These are phyloP conservation scores for Mastacembelus armatus DNA, from an alignment of 2,797 vertebrate genomes.

Conservation along the genomic window DNA sequence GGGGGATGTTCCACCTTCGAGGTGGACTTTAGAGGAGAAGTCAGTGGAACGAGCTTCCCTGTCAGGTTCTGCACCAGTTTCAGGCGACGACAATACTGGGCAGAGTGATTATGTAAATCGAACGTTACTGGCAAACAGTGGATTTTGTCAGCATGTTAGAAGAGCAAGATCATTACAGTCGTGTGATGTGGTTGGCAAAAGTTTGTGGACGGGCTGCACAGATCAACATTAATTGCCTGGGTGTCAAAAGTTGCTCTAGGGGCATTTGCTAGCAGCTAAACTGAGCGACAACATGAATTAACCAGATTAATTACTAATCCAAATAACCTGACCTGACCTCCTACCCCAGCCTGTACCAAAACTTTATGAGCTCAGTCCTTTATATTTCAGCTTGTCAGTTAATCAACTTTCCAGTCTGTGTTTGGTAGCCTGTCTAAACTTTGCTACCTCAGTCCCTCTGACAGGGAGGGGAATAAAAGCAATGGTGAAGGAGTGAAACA, in stretches of 20 bases:
- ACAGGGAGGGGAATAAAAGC: constrained; percentile 8
- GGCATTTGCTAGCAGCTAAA: constrained; percentile 1
- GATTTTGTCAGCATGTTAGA: constrained; percentile 14
- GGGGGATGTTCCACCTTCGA: constrained; percentile 5
- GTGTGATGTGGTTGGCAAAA: constrained; percentile 13
- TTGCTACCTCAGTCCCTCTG: background rate
- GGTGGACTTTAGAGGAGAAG: no score
- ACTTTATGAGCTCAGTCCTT: no score
- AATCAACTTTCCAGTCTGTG: constrained; percentile 6
- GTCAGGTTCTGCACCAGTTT: constrained; percentile 39
- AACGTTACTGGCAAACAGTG: constrained; percentile 19
- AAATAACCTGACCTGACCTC: constrained; percentile 19
- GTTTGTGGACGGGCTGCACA: constrained; percentile 9
- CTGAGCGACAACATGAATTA: constrained; percentile 31
- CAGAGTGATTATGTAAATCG: constrained; percentile 51
- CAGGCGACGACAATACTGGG: constrained; percentile 35
- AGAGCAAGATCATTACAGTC: constrained; percentile 32
- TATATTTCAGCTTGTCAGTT: constrained; percentile 1
- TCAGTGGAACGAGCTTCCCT: constrained; percentile 20
- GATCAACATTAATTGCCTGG: constrained; percentile 30
- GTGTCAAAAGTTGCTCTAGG: constrained; percentile 33
- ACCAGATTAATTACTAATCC: background rate
- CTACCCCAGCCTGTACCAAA: constrained; percentile 4
- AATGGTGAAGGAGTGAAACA: constrained; percentile 16
- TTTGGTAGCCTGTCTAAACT: background rate